A percentile compares a stretch with the other conserved stretches of the same genome.
phyloP scores from a whole-genome alignment of 2,797 vertebrate species.

The Buceros bicornis region DNA sequence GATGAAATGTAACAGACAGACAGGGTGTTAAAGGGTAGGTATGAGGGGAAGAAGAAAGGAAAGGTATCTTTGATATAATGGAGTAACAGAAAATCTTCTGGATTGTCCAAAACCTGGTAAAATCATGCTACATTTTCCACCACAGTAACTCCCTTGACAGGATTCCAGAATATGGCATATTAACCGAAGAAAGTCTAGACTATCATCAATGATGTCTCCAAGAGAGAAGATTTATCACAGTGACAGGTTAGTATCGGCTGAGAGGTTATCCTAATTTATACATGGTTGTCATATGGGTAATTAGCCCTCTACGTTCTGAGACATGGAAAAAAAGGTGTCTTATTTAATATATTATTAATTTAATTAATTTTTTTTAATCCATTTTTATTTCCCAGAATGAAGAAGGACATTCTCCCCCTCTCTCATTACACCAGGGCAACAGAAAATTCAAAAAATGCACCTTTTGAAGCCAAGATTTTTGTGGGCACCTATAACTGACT shows the following conservation, averaged over 20 bases:
- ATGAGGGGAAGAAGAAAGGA: neutral
- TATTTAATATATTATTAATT: neutral
- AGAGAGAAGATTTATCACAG: neutral
- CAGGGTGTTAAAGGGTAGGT: neutral
- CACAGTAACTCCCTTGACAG: neutral
- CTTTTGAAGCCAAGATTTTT: neutral
- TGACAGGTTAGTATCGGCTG: neutral
- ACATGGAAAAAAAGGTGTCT: neutral
- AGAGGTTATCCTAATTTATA: neutral
- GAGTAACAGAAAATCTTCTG: neutral
- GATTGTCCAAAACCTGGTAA: neutral
- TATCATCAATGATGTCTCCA: neutral
- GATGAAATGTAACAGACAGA: neutral
- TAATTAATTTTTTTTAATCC: neutral
- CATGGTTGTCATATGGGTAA: neutral
- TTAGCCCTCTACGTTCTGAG: neutral
- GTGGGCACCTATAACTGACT: neutral
- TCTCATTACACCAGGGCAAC: neutral
- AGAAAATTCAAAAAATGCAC: neutral
- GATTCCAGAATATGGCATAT: neutral
- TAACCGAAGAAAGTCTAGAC: neutral
- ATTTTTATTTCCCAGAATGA: neutral
- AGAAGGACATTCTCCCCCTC: neutral
- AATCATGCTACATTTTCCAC: neutral
- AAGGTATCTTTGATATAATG: neutral